phyloP scores from a whole-genome alignment of 1,140 invertebrate species.

The Matsumurasca onukii region DNA sequence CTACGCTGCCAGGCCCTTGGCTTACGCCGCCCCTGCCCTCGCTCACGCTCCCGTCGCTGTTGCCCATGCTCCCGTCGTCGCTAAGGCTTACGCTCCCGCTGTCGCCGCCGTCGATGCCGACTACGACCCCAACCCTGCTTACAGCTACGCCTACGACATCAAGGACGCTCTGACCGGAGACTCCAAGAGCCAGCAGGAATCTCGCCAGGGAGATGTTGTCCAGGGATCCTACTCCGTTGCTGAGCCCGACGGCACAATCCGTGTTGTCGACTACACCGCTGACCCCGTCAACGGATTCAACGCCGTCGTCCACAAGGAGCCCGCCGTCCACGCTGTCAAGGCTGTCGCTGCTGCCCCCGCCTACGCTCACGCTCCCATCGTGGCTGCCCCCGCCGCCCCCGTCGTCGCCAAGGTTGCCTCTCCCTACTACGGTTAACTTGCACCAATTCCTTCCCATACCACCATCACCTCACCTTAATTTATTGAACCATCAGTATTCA shows the following conservation, averaged over 20 bases:
- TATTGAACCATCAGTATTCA: constrained; percentile 4
- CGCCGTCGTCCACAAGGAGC: too few relatives aligned
- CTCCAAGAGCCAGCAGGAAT: constrained; percentile 3
- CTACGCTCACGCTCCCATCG: too few relatives aligned
- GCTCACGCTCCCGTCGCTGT: constrained; percentile 22
- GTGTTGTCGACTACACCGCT: too few relatives aligned
- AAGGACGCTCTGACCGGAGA: too few relatives aligned
- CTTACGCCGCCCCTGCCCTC: constrained; percentile 32
- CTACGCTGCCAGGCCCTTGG: constrained; percentile 25
- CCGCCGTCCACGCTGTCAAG: constrained; percentile 38
- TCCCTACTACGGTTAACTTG: constrained; percentile 39
- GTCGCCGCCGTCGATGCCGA: constrained; percentile 41
- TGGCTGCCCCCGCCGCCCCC: constrained; percentile 44
- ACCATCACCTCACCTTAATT: constrained; percentile 7
- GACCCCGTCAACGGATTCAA: too few relatives aligned
- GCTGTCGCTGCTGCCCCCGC: too few relatives aligned
- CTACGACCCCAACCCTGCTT: too few relatives aligned
- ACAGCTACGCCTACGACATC: too few relatives aligned
- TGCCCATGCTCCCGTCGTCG: constrained; percentile 34
- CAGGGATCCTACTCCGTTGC: constrained; percentile 44
- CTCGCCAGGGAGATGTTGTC: constrained; percentile 2
- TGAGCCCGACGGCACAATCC: constrained; percentile 50
- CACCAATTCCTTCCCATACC: neutral
- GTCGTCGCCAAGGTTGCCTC: constrained; percentile 39
- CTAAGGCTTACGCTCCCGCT: constrained; percentile 40